Percentiles rank a stretch among this genome's conserved stretches.
phyloP scores from a whole-genome alignment of 2,888 invertebrate genomes.

The Conus canariensis region DNA sequence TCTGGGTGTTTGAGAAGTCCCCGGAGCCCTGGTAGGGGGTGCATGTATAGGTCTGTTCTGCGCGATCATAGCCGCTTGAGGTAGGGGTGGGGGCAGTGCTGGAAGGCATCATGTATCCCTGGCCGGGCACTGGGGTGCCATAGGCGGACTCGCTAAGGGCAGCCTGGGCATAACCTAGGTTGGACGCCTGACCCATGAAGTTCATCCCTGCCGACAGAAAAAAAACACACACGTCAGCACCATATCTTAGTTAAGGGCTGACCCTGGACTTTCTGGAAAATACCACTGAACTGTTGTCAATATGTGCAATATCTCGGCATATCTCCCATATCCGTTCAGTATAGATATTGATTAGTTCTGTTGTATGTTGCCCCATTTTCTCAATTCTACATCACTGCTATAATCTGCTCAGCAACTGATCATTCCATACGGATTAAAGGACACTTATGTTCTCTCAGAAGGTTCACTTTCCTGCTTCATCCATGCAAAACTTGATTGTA shows the following conservation, averaged over 20 bases:
- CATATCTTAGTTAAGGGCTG: not conserved
- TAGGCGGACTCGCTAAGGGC: conserved; percentile 41
- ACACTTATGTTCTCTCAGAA: too few species aligned
- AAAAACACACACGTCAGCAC: not conserved
- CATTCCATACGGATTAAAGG: too few species aligned
- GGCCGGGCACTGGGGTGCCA: conserved; percentile 36
- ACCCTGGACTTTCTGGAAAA: too few species aligned
- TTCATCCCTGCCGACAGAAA: conserved; percentile 5
- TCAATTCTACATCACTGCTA: too few species aligned
- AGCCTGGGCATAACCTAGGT: conserved; percentile 20
- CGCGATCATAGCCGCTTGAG: conserved; percentile 14
- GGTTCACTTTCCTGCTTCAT: too few species aligned
- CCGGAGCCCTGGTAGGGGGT: conserved; percentile 17
- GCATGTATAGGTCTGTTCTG: conserved; percentile 27
- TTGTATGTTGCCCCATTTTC: too few species aligned
- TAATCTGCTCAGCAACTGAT: too few species aligned
- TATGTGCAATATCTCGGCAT: too few species aligned
- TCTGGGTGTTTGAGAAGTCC: conserved; percentile 14
- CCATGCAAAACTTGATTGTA: too few species aligned
- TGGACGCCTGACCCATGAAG: not conserved
- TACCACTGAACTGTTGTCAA: too few species aligned
- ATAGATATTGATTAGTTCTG: too few species aligned
- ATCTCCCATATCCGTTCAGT: too few species aligned
- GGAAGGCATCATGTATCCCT: conserved; percentile 18
- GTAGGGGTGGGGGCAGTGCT: not conserved